Evolutionary conservation across 2,888 invertebrate species (phyloP).

Genomic region (Pyrocoelia pectoralis): DNA sequence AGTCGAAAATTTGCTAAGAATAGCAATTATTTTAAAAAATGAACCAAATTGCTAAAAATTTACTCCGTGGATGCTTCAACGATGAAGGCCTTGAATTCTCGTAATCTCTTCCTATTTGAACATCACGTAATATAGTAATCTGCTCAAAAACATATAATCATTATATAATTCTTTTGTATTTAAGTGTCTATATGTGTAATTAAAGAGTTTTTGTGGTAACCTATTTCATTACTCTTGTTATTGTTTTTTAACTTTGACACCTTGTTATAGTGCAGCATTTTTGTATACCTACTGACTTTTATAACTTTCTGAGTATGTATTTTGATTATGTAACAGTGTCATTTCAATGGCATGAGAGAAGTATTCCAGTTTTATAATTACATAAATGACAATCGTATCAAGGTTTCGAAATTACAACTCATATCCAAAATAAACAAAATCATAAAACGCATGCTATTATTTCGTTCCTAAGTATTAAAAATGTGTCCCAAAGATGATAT

Average conservation of each 20-base stretch:
- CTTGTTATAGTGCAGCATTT: not conserved
- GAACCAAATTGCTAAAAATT: constrained; percentile 29
- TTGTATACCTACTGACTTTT: not conserved
- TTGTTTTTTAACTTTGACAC: not conserved
- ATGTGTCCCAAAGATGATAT: too few species aligned
- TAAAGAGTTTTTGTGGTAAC: constrained; percentile 27
- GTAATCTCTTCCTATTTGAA: constrained; percentile 35
- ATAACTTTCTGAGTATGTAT: not conserved
- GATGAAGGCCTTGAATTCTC: constrained; percentile 31
- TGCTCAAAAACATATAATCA: constrained; percentile 33
- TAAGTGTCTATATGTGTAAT: constrained; percentile 23
- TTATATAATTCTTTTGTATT: constrained; percentile 31
- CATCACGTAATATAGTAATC: constrained; percentile 36
- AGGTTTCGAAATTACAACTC: not conserved
- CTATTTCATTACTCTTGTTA: constrained; percentile 5
- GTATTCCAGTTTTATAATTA: not conserved
- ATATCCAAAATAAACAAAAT: not conserved
- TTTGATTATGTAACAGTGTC: not conserved
- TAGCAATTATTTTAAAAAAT: constrained; percentile 23
- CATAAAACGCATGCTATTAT: too few species aligned
- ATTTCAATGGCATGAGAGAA: not conserved
- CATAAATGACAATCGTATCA: not conserved
- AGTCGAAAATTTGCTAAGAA: constrained; percentile 18
- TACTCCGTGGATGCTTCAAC: constrained; percentile 25
- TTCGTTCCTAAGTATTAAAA: too few species aligned